Base-by-base conservation (phyloP, 2,888 invertebrate species). In the Ramazzottius varieornatus region DNA sequence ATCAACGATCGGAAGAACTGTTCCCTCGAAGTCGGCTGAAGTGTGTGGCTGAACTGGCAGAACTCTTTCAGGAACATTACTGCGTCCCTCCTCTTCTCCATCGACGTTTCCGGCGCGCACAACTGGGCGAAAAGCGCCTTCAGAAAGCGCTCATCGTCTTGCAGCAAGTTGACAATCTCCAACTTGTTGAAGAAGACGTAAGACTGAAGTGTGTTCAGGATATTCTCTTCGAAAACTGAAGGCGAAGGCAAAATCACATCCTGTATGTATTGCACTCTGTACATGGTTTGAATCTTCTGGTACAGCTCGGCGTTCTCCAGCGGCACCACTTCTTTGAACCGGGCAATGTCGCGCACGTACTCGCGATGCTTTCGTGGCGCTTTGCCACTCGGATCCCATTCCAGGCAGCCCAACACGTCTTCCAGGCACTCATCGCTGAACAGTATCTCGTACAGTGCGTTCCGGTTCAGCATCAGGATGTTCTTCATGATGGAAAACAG, bases 161-260 rank as follows among this genome's bases (percentile, higher is more conserved):
- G 85, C 64, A 98, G 88, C 74, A 92, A 82, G 71, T 88, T 91
- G 71, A 98, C 94, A 79, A 98, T 99, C 81, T 98, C 96, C 75
- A 94, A 90, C 81, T 99, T 96, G 80, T 94, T 96, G 80, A 98
- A 98, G 82, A 93, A 98, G 79, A 99, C 90, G 81, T 96, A 96
- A 81, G 93, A 94, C 75, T 88, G 90, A 73, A 99, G 81, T 68
- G 93, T 91, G 73, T 92, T 93, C 70, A 98, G 82, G 83, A 96
- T 85, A 77, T 96, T 98, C 78, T 99, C 99, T 76, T 99, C 99
- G 78, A 96, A 98, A 72, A 99, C 89, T 70, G 93, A 93, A 16
- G 98, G 96, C 64, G 96, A 91, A 32, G 98, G 98, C 74, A 99
- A 81, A 72, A 98, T 96, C 72, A 96, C 93, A 79, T 99, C 98